Conservation (phyloP, 2,888 invertebrate species). For the Augiades crinisus region DNA sequence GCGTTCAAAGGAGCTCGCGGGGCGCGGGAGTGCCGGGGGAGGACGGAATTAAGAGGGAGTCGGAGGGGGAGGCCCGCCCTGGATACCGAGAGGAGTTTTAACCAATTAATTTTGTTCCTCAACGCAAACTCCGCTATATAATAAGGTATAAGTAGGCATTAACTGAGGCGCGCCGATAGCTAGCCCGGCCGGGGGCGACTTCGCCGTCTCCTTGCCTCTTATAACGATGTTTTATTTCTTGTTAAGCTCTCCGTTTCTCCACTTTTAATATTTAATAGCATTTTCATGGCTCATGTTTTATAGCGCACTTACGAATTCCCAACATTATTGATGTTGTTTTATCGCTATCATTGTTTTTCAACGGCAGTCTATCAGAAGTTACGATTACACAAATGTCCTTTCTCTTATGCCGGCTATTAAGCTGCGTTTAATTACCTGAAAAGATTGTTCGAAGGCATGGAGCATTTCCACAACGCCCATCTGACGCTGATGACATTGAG, state of each 20-base stretch:
- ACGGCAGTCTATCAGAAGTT: constrained; percentile 31
- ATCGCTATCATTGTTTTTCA: constrained; percentile 58
- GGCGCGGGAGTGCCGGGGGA: constrained; percentile 52
- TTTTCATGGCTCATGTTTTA: constrained; percentile 79
- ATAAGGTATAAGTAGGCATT: constrained; percentile 82
- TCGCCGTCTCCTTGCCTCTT: constrained; percentile 68
- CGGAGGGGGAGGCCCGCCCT: constrained; percentile 67
- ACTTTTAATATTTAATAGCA: constrained; percentile 81
- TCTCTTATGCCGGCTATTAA: constrained; percentile 17
- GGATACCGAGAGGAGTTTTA: constrained; percentile 83
- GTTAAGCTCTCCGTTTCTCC: constrained; percentile 81
- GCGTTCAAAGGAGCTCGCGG: constrained; percentile 80
- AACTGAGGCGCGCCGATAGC: constrained; percentile 79
- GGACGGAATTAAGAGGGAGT: constrained; percentile 74
- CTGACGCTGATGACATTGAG: no score
- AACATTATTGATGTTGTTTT: constrained; percentile 68
- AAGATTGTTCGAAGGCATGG: no score
- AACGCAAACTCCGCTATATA: constrained; percentile 82
- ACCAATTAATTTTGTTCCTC: constrained; percentile 83
- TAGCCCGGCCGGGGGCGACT: constrained; percentile 71
- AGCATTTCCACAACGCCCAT: no score
- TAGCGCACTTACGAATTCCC: constrained; percentile 75
- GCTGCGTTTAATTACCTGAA: constrained; percentile 2
- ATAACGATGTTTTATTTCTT: constrained; percentile 81
- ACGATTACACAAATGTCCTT: constrained; percentile 38